phyloP scores from a whole-genome alignment of 35 echinoderm and acorn worm genomes.

The Ophioderma brevispina region DNA sequence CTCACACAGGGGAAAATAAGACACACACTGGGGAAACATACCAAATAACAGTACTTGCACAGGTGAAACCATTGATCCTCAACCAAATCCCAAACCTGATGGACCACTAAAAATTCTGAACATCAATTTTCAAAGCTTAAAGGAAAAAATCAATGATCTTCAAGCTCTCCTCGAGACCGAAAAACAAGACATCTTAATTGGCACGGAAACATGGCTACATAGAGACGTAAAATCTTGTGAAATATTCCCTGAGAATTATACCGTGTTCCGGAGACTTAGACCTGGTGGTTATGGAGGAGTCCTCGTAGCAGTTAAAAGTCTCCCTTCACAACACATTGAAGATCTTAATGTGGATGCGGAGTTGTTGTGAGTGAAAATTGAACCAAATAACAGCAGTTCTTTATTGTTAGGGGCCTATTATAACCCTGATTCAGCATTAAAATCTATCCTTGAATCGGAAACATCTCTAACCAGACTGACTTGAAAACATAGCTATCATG shows the following conservation, averaged over 20 bases:
- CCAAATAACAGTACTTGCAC: no score
- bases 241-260: conserved; percentile 11
- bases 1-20: no score
- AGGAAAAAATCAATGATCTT: neutral
- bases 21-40: no score
- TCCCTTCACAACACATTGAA: neutral
- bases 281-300: conserved; percentile 24
- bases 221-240: neutral
- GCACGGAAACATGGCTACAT: conserved; percentile 41
- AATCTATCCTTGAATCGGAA: neutral
- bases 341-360: neutral
- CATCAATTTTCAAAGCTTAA: conserved; percentile 43
- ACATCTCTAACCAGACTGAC: neutral
- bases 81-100: no score
- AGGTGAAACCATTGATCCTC: no score
- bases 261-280: conserved; percentile 9
- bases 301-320: neutral
- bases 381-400: neutral
- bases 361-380: neutral
- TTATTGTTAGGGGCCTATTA: neutral
- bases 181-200: conserved; percentile 22
- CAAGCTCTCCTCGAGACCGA: neutral
- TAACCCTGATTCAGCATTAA: neutral
- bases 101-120: conserved; percentile 28
- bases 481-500: neutral